These are phyloP conservation scores for Arge pagana DNA, from an alignment of 2,888 invertebrate genomes.

Conservation along the genomic window DNA sequence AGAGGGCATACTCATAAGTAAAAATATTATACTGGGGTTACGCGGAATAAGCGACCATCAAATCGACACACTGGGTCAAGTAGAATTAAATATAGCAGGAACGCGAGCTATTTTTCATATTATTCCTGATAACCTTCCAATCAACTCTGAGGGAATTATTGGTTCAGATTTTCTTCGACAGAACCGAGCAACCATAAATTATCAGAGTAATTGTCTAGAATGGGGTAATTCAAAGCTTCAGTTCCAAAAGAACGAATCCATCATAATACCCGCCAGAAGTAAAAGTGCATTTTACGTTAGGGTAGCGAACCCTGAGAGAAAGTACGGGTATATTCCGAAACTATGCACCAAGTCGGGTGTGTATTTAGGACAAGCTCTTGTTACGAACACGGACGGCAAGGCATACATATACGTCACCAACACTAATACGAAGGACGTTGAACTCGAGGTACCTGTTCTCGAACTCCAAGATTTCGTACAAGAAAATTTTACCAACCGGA, in stretches of 20 bases:
- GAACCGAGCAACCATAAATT: neutral
- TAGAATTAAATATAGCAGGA: neutral
- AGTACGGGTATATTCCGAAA: conserved; percentile 16
- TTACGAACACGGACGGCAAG: conserved; percentile 8
- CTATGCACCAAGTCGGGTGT: conserved; percentile 6
- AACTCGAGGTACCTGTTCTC: conserved; percentile 7
- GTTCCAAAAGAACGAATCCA: neutral
- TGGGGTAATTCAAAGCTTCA: neutral
- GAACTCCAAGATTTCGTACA: conserved; percentile 11
- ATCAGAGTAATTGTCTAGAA: neutral
- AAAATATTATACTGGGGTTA: neutral
- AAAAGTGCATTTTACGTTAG: conserved; percentile 5
- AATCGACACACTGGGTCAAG: neutral
- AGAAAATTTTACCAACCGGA: too few species aligned
- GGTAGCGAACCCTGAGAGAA: conserved; percentile 7
- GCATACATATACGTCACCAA: conserved; percentile 9
- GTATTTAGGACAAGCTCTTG: conserved; percentile 21
- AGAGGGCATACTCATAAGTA: neutral
- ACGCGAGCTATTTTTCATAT: neutral
- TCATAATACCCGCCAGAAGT: neutral
- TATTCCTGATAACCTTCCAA: conserved; percentile 1
- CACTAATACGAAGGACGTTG: conserved; percentile 13
- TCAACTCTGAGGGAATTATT: neutral
- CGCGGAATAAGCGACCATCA: neutral
- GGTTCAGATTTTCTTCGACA: neutral